phyloP scores from a whole-genome alignment of 2,888 invertebrate species.

The Magallana nippona region DNA sequence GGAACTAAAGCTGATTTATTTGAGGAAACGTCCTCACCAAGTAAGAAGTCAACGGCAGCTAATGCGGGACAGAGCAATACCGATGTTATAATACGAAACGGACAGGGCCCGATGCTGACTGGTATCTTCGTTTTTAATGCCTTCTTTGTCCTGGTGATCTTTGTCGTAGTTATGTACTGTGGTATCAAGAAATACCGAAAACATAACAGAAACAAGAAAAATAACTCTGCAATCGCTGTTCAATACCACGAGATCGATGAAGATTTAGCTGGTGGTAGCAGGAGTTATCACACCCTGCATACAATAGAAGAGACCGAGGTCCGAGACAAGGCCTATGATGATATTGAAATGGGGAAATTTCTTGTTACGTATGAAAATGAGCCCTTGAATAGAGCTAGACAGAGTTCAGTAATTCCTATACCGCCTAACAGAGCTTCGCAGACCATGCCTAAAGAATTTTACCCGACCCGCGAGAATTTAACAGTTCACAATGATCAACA shows the following conservation, averaged over 20 bases:
- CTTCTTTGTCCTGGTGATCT: neutral
- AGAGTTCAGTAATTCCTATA: neutral
- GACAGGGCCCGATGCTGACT: neutral
- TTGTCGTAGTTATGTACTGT: neutral
- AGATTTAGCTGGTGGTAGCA: neutral
- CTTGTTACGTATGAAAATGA: neutral
- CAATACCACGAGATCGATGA: conserved; percentile 17
- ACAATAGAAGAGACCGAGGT: neutral
- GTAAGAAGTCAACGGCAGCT: neutral
- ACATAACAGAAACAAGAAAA: neutral
- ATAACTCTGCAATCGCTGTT: neutral
- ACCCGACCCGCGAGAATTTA: too few species aligned
- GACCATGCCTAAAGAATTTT: neutral
- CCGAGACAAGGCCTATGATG: too few species aligned
- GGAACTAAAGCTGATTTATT: neutral
- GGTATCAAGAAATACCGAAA: neutral
- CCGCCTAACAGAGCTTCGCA: neutral
- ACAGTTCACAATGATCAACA: too few species aligned
- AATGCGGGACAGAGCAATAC: neutral
- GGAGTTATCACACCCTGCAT: neutral
- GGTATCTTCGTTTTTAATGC: conserved; percentile 4
- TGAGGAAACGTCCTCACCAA: neutral
- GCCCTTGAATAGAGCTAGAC: neutral
- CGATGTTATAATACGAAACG: neutral
- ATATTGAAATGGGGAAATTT: neutral